A percentile compares a stretch with the other conserved stretches of the same genome.
phyloP scores from a whole-genome alignment of 1,140 invertebrate genomes.

The Pogonomyrmex barbatus region DNA sequence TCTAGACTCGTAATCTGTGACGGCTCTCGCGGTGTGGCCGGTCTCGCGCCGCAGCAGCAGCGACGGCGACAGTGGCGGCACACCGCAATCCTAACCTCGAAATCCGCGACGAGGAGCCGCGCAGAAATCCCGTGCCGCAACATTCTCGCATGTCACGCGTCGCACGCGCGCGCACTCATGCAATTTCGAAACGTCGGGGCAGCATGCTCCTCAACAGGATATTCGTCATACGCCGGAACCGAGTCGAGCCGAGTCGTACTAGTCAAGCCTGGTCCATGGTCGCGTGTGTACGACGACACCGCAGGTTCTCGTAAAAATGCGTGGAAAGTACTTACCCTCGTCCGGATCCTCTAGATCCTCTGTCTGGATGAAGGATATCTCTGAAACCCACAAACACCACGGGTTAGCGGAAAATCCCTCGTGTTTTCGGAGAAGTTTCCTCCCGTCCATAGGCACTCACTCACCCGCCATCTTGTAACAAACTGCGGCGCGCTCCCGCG shows the following conservation, averaged over 20 bases:
- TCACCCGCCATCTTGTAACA: conserved; percentile 87
- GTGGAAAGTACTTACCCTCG: conserved; percentile 80
- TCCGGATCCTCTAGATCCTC: conserved; percentile 79
- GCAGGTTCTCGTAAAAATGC: background rate
- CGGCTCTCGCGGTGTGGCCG: background rate
- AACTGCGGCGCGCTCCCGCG: conserved; percentile 82
- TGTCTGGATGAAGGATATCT: conserved; percentile 83
- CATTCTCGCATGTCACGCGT: background rate
- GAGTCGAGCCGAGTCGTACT: conserved; percentile 60
- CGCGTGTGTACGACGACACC: conserved; percentile 35
- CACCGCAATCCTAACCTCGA: conserved; percentile 67
- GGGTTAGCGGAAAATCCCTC: conserved; percentile 82
- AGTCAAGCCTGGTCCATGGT: background rate
- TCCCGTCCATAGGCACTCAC: conserved; percentile 84
- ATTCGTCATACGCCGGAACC: conserved; percentile 51
- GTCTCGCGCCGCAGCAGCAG: conserved; percentile 20
- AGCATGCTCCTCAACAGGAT: conserved; percentile 44
- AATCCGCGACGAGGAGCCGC: conserved; percentile 34
- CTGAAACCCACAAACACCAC: conserved; percentile 85
- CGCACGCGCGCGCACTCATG: conserved; percentile 65
- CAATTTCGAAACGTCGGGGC: background rate
- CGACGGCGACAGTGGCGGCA: background rate
- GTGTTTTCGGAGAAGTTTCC: conserved; percentile 80
- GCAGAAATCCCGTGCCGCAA: conserved; percentile 45
- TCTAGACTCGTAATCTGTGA: background rate